Percentiles rank a stretch among this genome's conserved stretches.
phyloP scores from a whole-genome alignment of 1,140 invertebrate species.

The Rhopalosiphum maidis region DNA sequence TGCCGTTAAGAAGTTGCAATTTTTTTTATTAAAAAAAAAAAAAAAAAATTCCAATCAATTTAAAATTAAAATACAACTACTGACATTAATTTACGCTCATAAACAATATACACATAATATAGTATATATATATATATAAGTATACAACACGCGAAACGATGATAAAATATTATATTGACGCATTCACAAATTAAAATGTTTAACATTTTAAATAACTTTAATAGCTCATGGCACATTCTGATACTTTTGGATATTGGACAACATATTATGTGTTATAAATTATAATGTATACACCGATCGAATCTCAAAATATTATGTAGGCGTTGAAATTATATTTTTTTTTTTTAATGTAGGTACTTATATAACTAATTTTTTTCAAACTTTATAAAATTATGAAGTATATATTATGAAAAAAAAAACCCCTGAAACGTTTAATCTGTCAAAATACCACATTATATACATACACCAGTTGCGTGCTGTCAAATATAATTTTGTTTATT shows the following conservation, averaged over 20 bases:
- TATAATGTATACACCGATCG: not conserved
- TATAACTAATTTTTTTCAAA: not conserved
- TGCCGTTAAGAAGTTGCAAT: not conserved
- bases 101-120: not conserved
- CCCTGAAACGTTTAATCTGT: not conserved
- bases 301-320: not conserved
- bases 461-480: not conserved
- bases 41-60: slow-evolving; percentile 14
- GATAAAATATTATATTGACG: not conserved
- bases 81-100: not conserved
- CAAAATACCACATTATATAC: not conserved
- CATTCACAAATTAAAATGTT: slow-evolving; percentile 3
- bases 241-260: not conserved
- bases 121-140: not conserved
- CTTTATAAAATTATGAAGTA: not conserved
- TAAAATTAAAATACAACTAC: not conserved
- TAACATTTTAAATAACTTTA: slow-evolving; percentile 2
- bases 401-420: not conserved
- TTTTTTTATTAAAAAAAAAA: not conserved
- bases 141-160: not conserved
- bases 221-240: not conserved
- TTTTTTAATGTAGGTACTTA: too few relatives aligned
- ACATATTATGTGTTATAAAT: not conserved
- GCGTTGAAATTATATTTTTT: not conserved
- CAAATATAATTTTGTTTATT: slow-evolving; percentile 23